Percentiles rank a stretch among this genome's conserved stretches.
These are phyloP conservation scores for Torymus texanus DNA, from an alignment of 2,888 invertebrate species.

Conservation along the genomic window DNA sequence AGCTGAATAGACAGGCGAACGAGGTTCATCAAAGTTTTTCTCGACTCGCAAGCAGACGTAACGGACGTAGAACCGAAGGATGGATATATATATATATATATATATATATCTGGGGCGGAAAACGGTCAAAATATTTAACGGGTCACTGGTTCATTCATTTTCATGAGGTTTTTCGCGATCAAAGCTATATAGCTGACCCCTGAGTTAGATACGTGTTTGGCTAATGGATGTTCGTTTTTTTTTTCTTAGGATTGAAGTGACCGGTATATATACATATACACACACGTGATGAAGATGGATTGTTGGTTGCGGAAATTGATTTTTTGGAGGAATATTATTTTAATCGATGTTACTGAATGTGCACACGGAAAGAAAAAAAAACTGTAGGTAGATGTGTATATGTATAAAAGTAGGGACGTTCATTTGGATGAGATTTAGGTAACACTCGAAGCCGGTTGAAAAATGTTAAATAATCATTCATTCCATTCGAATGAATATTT, in stretches of 20 bases:
- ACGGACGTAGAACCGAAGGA: not conserved
- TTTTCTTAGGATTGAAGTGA: slow-evolving; percentile 10
- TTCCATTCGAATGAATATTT: not conserved
- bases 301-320: not conserved
- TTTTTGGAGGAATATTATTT: not conserved
- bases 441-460: not conserved
- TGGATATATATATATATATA: too few relatives aligned
- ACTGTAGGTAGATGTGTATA: not conserved
- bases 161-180: not conserved
- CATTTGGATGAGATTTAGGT: not conserved
- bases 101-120: slow-evolving; percentile 17
- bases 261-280: too few relatives aligned
- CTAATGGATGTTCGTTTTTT: slow-evolving; percentile 25
- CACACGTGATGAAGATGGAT: slow-evolving; percentile 20
- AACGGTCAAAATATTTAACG: slow-evolving; percentile 53
- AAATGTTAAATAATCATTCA: not conserved
- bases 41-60: not conserved
- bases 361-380: not conserved
- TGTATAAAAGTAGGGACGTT: not conserved
- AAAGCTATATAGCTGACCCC: not conserved
- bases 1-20: slow-evolving; percentile 44
- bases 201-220: not conserved
- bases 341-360: too few relatives aligned
- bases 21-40: slow-evolving; percentile 36
- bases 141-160: slow-evolving; percentile 37